Conservation (phyloP, 2,797 vertebrate species). For the Rhincodon typus region DNA sequence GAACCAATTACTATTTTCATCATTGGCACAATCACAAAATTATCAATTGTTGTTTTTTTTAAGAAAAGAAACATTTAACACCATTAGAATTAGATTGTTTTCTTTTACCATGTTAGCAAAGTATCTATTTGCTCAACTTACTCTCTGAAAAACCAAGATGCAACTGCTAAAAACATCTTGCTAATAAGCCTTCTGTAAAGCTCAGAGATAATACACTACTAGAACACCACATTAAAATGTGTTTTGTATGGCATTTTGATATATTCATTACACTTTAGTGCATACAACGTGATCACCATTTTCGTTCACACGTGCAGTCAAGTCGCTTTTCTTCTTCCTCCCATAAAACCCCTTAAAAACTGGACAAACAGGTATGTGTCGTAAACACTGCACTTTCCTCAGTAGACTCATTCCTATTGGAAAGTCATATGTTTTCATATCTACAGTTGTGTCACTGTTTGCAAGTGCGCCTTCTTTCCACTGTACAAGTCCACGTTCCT, state of each 20-base stretch:
- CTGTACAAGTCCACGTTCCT: constrained; percentile 78
- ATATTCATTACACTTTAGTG: background rate
- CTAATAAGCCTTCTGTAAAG: background rate
- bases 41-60: background rate
- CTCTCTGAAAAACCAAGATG: background rate
- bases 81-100: background rate
- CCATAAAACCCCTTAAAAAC: constrained; percentile 68
- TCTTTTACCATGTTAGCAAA: too few relatives aligned
- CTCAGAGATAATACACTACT: background rate
- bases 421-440: constrained; percentile 72
- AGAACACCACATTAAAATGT: background rate
- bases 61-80: background rate
- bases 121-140: background rate
- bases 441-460: constrained; percentile 49
- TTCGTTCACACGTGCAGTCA: background rate
- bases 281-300: constrained; percentile 6
- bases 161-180: background rate
- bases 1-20: background rate
- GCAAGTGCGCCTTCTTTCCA: constrained; percentile 68
- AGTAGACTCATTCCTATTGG: constrained; percentile 74
- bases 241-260: background rate
- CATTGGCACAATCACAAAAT: background rate
- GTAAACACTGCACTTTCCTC: constrained; percentile 58
- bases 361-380: constrained; percentile 75
- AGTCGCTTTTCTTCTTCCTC: background rate